Evolutionary conservation across 2,797 vertebrate species (phyloP).

Genomic region (Acanthurus lineatus): DNA sequence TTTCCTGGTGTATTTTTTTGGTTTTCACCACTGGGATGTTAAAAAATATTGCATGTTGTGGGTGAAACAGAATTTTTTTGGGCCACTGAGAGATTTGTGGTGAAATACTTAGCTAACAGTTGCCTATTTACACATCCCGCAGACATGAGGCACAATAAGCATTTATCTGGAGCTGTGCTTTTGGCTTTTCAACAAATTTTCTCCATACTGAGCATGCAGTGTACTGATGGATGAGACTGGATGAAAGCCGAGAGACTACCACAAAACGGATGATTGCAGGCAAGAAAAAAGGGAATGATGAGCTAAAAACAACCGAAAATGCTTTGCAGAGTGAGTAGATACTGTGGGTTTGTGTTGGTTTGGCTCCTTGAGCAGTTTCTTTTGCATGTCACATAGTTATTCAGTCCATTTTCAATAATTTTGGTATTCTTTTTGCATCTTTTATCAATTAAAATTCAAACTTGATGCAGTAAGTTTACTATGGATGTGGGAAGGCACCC

Average conservation of each 20-base stretch:
- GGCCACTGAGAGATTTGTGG: neutral
- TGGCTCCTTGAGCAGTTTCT: neutral
- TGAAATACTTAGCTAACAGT: neutral
- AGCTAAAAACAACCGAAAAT: neutral
- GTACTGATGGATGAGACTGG: neutral
- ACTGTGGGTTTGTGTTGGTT: neutral
- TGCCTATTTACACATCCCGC: neutral
- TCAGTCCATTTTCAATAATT: neutral
- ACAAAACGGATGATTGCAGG: neutral
- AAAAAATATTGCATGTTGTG: too few relatives aligned
- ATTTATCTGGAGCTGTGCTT: neutral
- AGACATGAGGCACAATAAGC: neutral
- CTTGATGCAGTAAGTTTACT: too few relatives aligned
- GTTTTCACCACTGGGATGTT: neutral
- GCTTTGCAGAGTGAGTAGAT: neutral
- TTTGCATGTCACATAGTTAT: neutral
- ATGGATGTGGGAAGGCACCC: too few relatives aligned
- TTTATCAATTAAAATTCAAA: too few relatives aligned
- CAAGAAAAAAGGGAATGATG: constrained; percentile 1
- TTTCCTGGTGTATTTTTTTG: too few relatives aligned
- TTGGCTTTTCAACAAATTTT: too few relatives aligned
- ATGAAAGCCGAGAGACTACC: neutral
- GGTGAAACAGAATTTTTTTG: neutral
- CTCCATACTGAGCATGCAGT: constrained; percentile 12
- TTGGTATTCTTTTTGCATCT: too few relatives aligned